phyloP scores from a whole-genome alignment of 2,113 vertebrate genomes.

The Cathartes aura region DNA sequence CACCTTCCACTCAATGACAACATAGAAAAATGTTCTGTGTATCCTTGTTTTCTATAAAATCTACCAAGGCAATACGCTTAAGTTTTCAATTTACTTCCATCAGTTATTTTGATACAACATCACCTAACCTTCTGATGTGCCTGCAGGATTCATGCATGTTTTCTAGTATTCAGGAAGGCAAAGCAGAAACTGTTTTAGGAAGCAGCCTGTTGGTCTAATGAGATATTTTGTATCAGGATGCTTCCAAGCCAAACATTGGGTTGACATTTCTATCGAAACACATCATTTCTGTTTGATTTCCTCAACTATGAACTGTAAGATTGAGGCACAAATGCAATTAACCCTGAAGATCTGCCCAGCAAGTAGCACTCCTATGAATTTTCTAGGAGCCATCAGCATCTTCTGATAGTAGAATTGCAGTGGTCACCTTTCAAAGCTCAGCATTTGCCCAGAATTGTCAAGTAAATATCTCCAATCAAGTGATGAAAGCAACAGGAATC shows the following conservation, averaged over 20 bases:
- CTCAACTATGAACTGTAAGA: neutral
- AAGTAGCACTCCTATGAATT: neutral
- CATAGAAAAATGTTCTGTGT: neutral
- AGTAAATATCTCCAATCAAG: neutral
- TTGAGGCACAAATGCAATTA: neutral
- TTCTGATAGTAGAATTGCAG: neutral
- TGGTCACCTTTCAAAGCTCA: neutral
- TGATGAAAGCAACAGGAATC: neutral
- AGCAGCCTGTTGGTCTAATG: neutral
- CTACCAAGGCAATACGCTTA: accelerated
- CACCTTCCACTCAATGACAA: neutral
- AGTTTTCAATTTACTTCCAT: neutral
- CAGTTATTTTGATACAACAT: neutral
- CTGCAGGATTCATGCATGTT: neutral
- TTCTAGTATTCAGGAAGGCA: neutral
- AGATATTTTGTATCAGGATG: neutral
- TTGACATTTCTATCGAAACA: neutral
- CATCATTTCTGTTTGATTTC: neutral
- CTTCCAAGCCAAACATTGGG: neutral
- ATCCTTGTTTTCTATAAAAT: neutral
- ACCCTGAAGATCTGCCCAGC: neutral
- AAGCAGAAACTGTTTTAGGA: neutral
- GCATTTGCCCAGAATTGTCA: neutral
- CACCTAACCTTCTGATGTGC: neutral
- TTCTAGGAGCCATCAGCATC: neutral